phyloP scores from a whole-genome alignment of 2,888 invertebrate genomes.

The Gari tellinella region DNA sequence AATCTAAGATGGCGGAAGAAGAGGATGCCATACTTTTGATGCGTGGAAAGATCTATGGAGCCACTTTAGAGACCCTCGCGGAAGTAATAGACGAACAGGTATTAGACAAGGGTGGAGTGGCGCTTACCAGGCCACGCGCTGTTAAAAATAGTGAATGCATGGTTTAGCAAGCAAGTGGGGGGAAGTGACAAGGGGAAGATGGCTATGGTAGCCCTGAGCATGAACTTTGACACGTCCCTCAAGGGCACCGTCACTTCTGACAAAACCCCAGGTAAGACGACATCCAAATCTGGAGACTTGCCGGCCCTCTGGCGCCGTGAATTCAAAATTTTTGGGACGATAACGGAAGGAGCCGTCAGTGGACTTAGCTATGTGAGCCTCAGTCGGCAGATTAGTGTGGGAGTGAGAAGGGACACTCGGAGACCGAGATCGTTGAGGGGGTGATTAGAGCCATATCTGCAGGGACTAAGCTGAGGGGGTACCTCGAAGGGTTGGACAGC shows the following conservation, averaged over 20 bases:
- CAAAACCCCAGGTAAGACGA: no score
- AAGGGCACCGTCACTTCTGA: no score
- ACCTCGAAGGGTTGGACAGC: not conserved
- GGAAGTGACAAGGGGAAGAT: not conserved
- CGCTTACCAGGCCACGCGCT: not conserved
- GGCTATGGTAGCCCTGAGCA: not conserved
- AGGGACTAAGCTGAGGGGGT: no score
- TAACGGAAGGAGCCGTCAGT: no score
- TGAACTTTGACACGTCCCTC: not conserved
- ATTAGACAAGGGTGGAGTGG: not conserved
- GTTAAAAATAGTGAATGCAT: not conserved
- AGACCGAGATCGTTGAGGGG: not conserved
- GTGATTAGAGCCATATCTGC: not conserved
- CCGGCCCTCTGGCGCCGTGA: not conserved
- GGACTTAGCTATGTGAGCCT: no score
- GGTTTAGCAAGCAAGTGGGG: not conserved
- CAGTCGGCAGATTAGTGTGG: not conserved
- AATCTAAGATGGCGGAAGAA: not conserved
- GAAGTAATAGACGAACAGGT: not conserved
- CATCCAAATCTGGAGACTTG: not conserved
- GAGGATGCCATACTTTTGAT: not conserved
- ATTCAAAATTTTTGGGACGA: not conserved
- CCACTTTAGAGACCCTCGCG: not conserved
- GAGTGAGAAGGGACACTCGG: not conserved
- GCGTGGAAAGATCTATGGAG: not conserved